Percentiles rank a stretch among this genome's conserved stretches.
Evolutionary conservation across 2,113 vertebrate genomes (phyloP).

Genomic region (Sinocyclocheilus rhinocerous): DNA sequence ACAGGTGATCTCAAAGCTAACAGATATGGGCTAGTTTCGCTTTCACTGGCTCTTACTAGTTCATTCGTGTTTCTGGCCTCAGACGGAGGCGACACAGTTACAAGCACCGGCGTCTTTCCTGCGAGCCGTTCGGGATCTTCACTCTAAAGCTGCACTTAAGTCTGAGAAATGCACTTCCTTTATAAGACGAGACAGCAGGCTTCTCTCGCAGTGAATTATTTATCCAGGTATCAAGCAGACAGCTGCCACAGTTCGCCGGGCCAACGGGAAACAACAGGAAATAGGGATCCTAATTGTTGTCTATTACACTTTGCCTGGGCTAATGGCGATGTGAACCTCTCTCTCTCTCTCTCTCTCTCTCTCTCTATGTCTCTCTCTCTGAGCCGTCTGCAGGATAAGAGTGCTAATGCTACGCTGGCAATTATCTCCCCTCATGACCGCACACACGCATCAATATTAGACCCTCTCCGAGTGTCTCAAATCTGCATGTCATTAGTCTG

Average conservation of each 20-base stretch:
- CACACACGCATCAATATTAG: constrained; percentile 17
- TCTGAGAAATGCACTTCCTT: constrained; percentile 50
- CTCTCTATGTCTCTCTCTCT: background rate
- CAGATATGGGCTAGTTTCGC: background rate
- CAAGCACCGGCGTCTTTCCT: background rate
- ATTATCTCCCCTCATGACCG: constrained; percentile 29
- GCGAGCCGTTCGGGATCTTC: background rate
- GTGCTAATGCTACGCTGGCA: constrained; percentile 38
- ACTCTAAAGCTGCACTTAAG: constrained; percentile 54
- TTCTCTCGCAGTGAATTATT: constrained; percentile 52
- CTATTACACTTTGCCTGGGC: constrained; percentile 39
- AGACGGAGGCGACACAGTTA: background rate
- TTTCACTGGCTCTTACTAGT: background rate
- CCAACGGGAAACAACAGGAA: constrained; percentile 48
- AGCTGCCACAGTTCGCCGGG: background rate
- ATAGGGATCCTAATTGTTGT: constrained; percentile 49
- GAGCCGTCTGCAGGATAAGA: background rate
- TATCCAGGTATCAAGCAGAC: constrained; percentile 42
- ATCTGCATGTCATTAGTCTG: constrained; percentile 4
- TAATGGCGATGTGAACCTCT: constrained; percentile 21
- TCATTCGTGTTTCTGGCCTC: background rate
- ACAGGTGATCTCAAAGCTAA: background rate
- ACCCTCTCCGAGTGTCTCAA: constrained; percentile 1
- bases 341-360: constrained; percentile 25
- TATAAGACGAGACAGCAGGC: constrained; percentile 29